Base-by-base conservation (phyloP, 2,797 vertebrate genomes). In the Lateolabrax maculatus region DNA sequence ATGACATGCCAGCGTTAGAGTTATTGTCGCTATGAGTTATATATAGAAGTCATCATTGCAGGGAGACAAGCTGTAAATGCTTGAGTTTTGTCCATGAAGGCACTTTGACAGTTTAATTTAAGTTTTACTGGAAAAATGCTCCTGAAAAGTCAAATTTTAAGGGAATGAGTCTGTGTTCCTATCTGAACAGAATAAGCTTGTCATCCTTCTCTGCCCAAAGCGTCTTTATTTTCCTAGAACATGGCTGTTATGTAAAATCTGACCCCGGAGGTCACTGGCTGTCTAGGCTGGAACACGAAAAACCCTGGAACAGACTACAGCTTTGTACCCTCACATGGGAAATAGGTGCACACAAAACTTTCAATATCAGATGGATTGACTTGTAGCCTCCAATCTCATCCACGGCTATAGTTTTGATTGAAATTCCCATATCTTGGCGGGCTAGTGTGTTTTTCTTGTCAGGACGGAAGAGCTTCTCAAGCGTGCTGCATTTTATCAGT, bases 11-110 rank as follows among this genome's bases (percentile, higher is more conserved):
- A 90, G 57, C 36, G 11, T 77, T 83, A 70, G 79, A 89, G 61
- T 84, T 83, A 90, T 78, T 87, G 69, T 83, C 41, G 56, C 85
- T 63, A 25, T 53, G 57, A 61, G 72, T 49, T 95, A 94, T 93
- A 91, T 92, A 94, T 93, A 94, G 92, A 89, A 80, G 31, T 68
- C 53, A 18, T 71, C 67, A 78, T 80, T 90, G 88, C 77, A 86
- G 75, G 83, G 86, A 85, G 79, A 87, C 71, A 75, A 89, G 88
- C 87, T 92, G 84, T 89, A 89, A 86, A 83, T 65, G 52, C 51
- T 84, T 74, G 13, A 1, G 16, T 77, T 87, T 71, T 80, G 52
- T 74, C 52, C 66, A 65, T 44, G 11, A 63, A 46, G 21, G 9
- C 13, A 71, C 10, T 67, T 34, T 75, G 58, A 75, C 27, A 23